Evolutionary conservation across 2,888 invertebrate species (phyloP).

Genomic region (Autographa gamma): DNA sequence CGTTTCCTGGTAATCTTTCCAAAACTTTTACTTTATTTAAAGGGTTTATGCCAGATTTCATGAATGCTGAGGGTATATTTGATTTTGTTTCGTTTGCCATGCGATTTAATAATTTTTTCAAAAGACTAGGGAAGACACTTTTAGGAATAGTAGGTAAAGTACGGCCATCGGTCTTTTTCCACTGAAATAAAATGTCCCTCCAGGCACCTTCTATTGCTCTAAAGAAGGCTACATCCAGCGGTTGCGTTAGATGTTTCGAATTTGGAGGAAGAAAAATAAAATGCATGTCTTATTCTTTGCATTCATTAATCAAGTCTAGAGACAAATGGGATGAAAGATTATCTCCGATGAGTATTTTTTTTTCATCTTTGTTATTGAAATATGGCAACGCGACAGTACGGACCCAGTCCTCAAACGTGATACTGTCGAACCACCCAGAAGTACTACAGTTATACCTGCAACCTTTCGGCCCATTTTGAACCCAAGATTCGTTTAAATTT

Average conservation of each 20-base stretch:
- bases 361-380: constrained; percentile 55
- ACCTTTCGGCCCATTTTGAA: too few species aligned
- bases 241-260: constrained; percentile 66
- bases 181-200: too few species aligned
- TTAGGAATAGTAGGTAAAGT: too few species aligned
- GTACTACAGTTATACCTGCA: constrained; percentile 67
- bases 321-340: too few species aligned
- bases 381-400: constrained; percentile 46
- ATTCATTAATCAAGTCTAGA: constrained; percentile 60
- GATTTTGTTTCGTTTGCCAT: too few species aligned
- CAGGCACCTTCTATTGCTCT: constrained; percentile 63
- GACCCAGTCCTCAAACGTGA: constrained; percentile 68
- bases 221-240: constrained; percentile 68
- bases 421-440: constrained; percentile 68
- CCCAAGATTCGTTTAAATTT: constrained; percentile 70
- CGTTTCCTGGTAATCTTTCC: too few species aligned
- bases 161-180: too few species aligned
- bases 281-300: constrained; percentile 51
- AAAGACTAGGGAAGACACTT: too few species aligned
- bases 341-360: constrained; percentile 69
- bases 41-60: too few species aligned
- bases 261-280: constrained; percentile 62
- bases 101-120: too few species aligned
- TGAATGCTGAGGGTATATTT: too few species aligned
- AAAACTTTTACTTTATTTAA: too few species aligned